phyloP scores from a whole-genome alignment of 2,888 invertebrate genomes.

The Lordiphosa andalusiaca region DNA sequence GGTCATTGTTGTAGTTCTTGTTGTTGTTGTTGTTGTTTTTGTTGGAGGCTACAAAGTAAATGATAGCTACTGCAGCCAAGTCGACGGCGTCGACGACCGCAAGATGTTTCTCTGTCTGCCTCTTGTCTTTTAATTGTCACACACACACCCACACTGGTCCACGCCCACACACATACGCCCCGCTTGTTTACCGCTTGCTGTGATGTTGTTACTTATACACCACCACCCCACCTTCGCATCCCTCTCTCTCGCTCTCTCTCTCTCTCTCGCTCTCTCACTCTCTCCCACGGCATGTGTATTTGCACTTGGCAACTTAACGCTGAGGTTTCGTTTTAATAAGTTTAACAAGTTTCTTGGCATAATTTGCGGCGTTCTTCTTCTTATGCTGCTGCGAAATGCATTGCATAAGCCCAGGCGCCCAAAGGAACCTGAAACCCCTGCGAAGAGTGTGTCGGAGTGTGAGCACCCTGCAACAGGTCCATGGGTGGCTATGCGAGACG shows the following conservation, averaged over 20 bases:
- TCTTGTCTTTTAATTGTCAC: conserved; percentile 36
- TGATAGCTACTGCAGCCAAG: conserved; percentile 27
- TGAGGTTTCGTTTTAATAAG: conserved; percentile 74
- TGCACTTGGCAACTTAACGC: conserved; percentile 64
- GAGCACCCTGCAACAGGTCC: conserved; percentile 8
- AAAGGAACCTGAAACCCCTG: conserved; percentile 19
- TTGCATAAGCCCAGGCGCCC: conserved; percentile 11
- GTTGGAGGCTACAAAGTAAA: conserved; percentile 24
- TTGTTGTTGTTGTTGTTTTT: background rate
- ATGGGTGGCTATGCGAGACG: background rate
- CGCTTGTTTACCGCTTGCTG: conserved; percentile 58
- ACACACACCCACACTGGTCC: conserved; percentile 11
- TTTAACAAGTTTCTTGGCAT: conserved; percentile 74
- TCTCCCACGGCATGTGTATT: conserved; percentile 32
- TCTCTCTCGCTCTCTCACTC: background rate
- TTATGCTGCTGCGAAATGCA: conserved; percentile 16
- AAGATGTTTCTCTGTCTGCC: conserved; percentile 16
- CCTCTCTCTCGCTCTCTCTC: background rate
- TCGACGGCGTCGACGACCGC: conserved; percentile 19
- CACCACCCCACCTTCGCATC: background rate
- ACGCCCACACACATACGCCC: conserved; percentile 31
- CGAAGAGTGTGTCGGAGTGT: background rate
- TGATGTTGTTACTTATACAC: conserved; percentile 22
- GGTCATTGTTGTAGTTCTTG: conserved; percentile 17
- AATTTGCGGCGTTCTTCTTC: conserved; percentile 55